Conservation (phyloP, 1,140 invertebrate genomes). For the Aethina tumida region DNA sequence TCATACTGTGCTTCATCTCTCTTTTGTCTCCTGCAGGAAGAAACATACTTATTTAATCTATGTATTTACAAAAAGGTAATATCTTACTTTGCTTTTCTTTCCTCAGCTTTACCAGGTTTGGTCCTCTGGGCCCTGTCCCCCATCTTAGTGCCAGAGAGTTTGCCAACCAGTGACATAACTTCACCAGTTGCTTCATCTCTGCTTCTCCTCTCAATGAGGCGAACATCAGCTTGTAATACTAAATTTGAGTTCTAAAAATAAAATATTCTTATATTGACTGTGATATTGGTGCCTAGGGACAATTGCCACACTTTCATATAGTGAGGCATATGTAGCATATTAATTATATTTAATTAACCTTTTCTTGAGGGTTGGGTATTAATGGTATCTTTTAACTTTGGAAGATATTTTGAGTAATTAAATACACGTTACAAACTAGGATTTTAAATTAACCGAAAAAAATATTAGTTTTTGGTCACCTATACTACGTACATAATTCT, state of each 20-base stretch:
- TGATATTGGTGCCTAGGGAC: no score
- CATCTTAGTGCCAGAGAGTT: constrained; percentile 88
- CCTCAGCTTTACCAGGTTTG: constrained; percentile 79
- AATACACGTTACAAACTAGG: no score
- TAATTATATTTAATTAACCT: no score
- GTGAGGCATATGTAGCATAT: no score
- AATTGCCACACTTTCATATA: no score
- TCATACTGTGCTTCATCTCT: constrained; percentile 88
- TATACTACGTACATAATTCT: no score
- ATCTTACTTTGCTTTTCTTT: constrained; percentile 82
- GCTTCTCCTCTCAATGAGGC: constrained; percentile 90
- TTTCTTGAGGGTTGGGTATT: no score
- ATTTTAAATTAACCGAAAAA: no score
- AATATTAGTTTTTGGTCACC: no score
- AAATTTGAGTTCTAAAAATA: constrained; percentile 93
- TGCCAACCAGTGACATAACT: constrained; percentile 89
- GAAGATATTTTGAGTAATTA: no score
- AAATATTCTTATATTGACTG: no score
- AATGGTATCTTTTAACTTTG: no score
- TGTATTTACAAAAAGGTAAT: neutral
- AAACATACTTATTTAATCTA: neutral
- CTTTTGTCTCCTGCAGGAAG: constrained; percentile 61
- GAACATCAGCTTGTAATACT: constrained; percentile 97
- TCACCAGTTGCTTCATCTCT: constrained; percentile 99
- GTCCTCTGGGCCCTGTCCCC: constrained; percentile 86